phyloP scores from a whole-genome alignment of 2,888 invertebrate species.

The Ormyrus pomaceus region DNA sequence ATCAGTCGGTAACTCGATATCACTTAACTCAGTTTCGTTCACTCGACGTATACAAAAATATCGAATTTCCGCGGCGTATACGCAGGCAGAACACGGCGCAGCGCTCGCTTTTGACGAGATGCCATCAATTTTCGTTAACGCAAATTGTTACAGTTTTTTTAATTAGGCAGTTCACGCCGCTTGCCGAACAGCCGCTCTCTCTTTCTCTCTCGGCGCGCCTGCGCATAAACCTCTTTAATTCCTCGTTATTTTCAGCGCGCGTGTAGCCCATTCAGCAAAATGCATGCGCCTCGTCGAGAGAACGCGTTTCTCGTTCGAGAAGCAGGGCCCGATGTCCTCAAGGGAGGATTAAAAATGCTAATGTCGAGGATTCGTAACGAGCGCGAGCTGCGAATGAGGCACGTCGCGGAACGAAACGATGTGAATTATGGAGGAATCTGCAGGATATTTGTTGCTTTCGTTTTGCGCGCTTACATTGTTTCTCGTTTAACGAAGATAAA shows the following conservation, averaged over 20 bases:
- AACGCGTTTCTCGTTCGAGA: neutral
- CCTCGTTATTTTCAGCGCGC: constrained; percentile 13
- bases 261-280: neutral
- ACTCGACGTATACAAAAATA: constrained; percentile 6
- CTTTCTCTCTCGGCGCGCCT: neutral
- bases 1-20: constrained; percentile 39
- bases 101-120: constrained; percentile 20
- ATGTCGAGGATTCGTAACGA: neutral
- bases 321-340: neutral
- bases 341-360: constrained; percentile 21
- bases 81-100: neutral
- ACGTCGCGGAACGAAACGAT: too few species aligned
- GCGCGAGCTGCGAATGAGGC: neutral
- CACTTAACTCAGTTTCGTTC: constrained; percentile 11
- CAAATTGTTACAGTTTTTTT: constrained; percentile 38
- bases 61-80: constrained; percentile 20
- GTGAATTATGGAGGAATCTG: too few species aligned
- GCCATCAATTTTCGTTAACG: constrained; percentile 45
- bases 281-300: neutral
- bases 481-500: too few species aligned
- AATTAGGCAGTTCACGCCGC: constrained; percentile 5
- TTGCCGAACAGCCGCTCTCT: neutral
- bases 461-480: too few species aligned
- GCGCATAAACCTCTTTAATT: constrained; percentile 23
- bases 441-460: too few species aligned